Evolutionary conservation across 2,113 vertebrate genomes (phyloP).

Genomic region (Perognathus longimembris): DNA sequence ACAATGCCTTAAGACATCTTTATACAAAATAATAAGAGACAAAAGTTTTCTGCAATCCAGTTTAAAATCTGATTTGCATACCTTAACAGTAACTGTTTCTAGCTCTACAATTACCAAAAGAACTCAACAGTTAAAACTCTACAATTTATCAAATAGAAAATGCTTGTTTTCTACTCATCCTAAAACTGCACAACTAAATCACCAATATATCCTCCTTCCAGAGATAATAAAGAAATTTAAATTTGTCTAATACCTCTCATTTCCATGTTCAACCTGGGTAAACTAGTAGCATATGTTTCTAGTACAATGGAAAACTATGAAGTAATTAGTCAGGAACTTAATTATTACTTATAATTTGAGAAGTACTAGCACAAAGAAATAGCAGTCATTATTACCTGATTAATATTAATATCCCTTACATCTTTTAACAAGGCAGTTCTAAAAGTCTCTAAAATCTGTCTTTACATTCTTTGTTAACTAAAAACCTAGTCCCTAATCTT

Average conservation of each 20-base stretch:
- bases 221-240: background rate
- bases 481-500: conserved; percentile 22
- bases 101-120: background rate
- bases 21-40: conserved; percentile 12
- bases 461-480: conserved; percentile 31
- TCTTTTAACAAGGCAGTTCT: conserved; percentile 44
- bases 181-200: background rate
- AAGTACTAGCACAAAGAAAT: background rate
- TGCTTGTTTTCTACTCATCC: background rate
- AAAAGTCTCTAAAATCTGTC: conserved; percentile 42
- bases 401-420: conserved; percentile 1
- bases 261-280: background rate
- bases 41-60: conserved; percentile 26
- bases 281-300: background rate
- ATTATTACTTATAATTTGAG: conserved; percentile 26
- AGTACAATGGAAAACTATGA: background rate
- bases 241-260: conserved; percentile 5
- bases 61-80: conserved; percentile 57
- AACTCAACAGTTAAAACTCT: conserved; percentile 2
- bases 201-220: background rate
- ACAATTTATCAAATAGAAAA: conserved; percentile 53
- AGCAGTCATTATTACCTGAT: background rate
- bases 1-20: conserved; percentile 8
- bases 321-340: background rate
- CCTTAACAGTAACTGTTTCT: background rate